Percentiles rank a stretch among this genome's conserved stretches.
phyloP scores from a whole-genome alignment of 1,140 invertebrate species.

The Trachelipus rathkii region DNA sequence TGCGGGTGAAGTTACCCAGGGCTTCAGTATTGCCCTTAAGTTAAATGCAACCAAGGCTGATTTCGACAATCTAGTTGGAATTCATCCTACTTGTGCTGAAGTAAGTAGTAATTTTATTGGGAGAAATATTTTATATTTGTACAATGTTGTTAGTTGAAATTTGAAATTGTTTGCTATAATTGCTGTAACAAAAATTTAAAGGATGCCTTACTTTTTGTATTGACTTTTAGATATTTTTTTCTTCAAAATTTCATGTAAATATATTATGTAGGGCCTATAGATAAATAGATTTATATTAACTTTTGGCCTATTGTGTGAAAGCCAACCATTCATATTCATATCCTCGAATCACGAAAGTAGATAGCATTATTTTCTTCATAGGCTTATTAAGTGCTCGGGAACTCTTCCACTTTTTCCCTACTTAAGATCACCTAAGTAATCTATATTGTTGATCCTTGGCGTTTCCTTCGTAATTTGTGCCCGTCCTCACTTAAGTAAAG shows the following conservation, averaged over 20 bases:
- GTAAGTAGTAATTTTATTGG: slow-evolving; percentile 51
- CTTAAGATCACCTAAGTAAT: too few relatives aligned
- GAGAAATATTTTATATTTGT: neutral
- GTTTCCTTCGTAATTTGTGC: too few relatives aligned
- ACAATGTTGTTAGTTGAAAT: neutral
- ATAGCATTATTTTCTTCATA: too few relatives aligned
- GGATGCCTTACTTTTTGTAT: neutral
- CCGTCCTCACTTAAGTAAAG: too few relatives aligned
- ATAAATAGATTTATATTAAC: too few relatives aligned
- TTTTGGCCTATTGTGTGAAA: too few relatives aligned
- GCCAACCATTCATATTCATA: too few relatives aligned
- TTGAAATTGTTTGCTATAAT: neutral
- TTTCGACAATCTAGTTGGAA: slow-evolving; percentile 86
- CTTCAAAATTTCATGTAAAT: neutral
- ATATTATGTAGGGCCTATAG: too few relatives aligned
- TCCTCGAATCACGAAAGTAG: too few relatives aligned
- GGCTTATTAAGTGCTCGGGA: too few relatives aligned
- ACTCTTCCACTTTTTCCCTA: too few relatives aligned
- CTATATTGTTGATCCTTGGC: too few relatives aligned
- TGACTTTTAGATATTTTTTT: neutral
- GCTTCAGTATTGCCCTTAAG: slow-evolving; percentile 71
- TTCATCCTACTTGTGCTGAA: slow-evolving; percentile 93
- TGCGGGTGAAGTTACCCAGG: slow-evolving; percentile 96
- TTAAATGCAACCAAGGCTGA: slow-evolving; percentile 82
- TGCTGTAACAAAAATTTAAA: neutral